These are phyloP conservation scores for Diadumene lineata DNA, from an alignment of 92 coral and sea anemone genomes.

Conservation along the genomic window DNA sequence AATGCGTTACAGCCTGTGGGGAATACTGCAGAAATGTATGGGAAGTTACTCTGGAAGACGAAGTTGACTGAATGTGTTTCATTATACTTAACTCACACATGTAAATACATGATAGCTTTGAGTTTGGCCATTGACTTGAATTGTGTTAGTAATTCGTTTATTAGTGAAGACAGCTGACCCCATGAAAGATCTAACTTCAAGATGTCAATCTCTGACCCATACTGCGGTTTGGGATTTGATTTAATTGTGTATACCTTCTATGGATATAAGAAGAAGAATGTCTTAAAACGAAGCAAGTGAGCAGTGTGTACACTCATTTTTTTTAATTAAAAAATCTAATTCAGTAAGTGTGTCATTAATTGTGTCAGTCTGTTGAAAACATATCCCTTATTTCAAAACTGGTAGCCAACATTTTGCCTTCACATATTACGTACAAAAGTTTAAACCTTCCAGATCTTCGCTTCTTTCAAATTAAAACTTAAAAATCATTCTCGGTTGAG, in stretches of 20 bases:
- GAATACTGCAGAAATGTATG: constrained; percentile 57
- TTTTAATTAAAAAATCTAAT: too few species aligned
- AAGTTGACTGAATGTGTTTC: background rate
- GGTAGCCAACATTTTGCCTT: too few species aligned
- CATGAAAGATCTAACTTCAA: too few species aligned
- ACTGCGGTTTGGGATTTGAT: background rate
- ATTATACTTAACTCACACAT: too few species aligned
- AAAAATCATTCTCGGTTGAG: background rate
- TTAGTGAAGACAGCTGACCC: background rate
- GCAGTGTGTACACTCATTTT: too few species aligned
- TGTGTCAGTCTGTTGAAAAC: too few species aligned
- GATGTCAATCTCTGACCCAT: background rate
- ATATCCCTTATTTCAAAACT: too few species aligned
- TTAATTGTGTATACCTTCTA: too few species aligned
- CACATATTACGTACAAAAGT: background rate
- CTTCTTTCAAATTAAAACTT: background rate
- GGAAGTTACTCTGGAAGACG: constrained; percentile 52
- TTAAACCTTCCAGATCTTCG: background rate
- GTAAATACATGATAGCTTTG: too few species aligned
- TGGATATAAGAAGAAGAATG: too few species aligned
- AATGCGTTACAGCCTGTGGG: background rate
- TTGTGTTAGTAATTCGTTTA: background rate
- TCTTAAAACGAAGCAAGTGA: too few species aligned
- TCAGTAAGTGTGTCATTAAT: too few species aligned
- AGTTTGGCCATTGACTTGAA: background rate